Evolutionary conservation across 2,888 invertebrate species (phyloP), one percentile per base, ranked within the genome.

Genomic region (Thysanoteuthis rhombus): DNA sequence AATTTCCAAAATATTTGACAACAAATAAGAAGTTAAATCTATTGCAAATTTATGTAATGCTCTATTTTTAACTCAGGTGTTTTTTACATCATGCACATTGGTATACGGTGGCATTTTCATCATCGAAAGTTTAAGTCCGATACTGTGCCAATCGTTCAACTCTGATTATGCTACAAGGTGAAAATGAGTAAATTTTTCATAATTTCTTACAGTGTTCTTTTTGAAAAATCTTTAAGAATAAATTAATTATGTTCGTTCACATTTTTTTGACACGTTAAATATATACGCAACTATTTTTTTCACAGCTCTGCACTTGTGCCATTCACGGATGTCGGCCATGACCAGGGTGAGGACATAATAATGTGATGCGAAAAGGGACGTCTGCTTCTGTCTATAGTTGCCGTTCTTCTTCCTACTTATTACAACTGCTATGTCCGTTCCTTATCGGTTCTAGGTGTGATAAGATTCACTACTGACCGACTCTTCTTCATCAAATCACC

Each of bases 401-500:
- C 75, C n/a, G n/a, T 75, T 75, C n/a, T 75, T 75, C n/a, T 75
- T 75, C 25, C 16, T 36, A n/a, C 19, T 75, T 75, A 75, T 75
- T 75, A 36, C 75, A 75, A 4, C 32, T 92, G n/a, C 92, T 32
- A 42, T 92, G 92, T 92, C 42, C 42, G 32, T 42, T 91, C 38
- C 8, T 25, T 58, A 58, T 58, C 58, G 58, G 58, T 32, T 28
- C 58, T 58, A 58, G 32, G 32, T 75, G 93, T 45, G 40, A 93
- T 40, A n/a, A 5, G n/a, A n/a, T 58, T 52, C 93, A 93, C 42
- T 58, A n/a, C 75, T 93, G 36, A 93, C 75, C 42, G 40, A 36
- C 58, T 89, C 32, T 93, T 89, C 75, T 93, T 93, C 93, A 93
- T 75, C 93, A 10, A 75, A 36, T 93, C n/a, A 58, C 93, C 40